Base-by-base conservation (phyloP, 2,797 vertebrate species). In the Cossypha caffra region DNA sequence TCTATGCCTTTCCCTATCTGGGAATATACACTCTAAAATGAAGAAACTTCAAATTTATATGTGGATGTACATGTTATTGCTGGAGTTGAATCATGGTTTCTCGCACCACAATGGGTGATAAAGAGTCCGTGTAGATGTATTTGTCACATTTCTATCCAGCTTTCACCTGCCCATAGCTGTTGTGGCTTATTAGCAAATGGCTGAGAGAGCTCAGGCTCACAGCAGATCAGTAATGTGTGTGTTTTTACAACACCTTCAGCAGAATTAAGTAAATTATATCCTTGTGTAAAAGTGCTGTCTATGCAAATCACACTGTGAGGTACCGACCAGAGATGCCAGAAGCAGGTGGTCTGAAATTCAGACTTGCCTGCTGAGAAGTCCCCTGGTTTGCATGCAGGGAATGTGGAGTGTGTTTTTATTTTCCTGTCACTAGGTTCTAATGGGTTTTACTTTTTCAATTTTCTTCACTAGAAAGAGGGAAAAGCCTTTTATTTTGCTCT, bases 241-340 rank as follows among this genome's bases (percentile, higher is more conserved):
- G 2, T 54, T 26, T 62, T 68, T 86, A 21, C 58, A 74, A 6
- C 19, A 82, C 16, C 40, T 84, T 78, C 26, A 16, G 28, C 23
- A 50, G 51, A 76, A 45, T 66, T 59, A 51, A 58, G 20, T 76
- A 37, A 84, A 72, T 57, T 40, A 31, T 42, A 54, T 35, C 21
- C 55, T 48, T 0, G 0, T 58, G 16, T 72, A 40, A 19, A 79
- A 69, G 31, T 13, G 16, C 48, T 52, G 35, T 63, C 73, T 82
- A 1, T 48, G 58, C 35, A 83, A 35, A 52, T 71, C 64, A 58
- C 0, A 0, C 25, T 0, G 0, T 52, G 58, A 66, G 1, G 2
- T 74, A 38, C 20, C 0, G 0, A 42, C 13, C 8, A 31, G 74
- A 92, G 33, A 25, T 11, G 29, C 57, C 85, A 89, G 47, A 15